Conservation (phyloP, 2,888 invertebrate genomes). For the Maniola hyperantus region DNA sequence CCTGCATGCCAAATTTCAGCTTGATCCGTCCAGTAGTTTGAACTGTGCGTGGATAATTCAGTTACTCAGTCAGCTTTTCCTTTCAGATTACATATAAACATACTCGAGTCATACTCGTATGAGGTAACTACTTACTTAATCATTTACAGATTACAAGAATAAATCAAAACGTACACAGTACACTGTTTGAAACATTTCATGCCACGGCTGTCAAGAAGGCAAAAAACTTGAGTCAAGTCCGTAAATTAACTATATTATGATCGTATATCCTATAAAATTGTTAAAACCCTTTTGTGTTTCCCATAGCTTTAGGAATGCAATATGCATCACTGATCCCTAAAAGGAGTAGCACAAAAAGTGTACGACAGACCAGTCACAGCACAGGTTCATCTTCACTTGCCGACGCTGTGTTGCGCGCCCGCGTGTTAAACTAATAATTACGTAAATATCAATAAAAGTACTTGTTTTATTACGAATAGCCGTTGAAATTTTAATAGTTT, state of each 20-base stretch:
- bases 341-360: constrained; percentile 33
- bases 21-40: too few species aligned
- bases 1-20: too few species aligned
- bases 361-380: constrained; percentile 43
- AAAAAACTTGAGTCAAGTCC: constrained; percentile 7
- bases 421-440: constrained; percentile 14
- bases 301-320: constrained; percentile 15
- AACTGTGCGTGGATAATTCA: too few species aligned
- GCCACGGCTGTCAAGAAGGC: background rate
- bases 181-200: background rate
- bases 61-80: too few species aligned
- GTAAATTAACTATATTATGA: background rate
- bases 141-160: background rate
- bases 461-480: background rate
- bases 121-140: background rate
- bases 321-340: constrained; percentile 28
- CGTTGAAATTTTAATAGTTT: background rate
- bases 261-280: background rate
- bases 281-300: constrained; percentile 24
- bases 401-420: constrained; percentile 37
- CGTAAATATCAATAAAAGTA: constrained; percentile 12
- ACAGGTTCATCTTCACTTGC: constrained; percentile 40
- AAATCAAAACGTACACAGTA: background rate
- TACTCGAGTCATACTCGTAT: too few species aligned
- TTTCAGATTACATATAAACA: too few species aligned